Conservation (phyloP, 2,113 vertebrate species). For the Cyanoliseus patagonus region DNA sequence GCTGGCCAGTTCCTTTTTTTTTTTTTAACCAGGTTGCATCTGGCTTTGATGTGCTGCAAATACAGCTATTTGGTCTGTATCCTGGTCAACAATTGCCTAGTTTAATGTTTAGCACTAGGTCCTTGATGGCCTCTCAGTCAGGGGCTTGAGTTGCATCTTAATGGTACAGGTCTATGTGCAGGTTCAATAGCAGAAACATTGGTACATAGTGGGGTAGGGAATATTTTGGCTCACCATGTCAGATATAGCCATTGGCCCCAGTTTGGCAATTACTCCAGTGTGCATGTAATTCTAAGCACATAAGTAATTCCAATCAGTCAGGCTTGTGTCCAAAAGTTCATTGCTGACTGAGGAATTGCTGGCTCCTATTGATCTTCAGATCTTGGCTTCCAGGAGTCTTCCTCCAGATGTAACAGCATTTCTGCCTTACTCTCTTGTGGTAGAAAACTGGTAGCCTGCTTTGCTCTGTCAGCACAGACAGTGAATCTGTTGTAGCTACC, state of each 20-base stretch:
- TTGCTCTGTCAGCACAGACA: not conserved
- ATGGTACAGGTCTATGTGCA: not conserved
- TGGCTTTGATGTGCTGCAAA: not conserved
- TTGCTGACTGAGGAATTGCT: constrained; percentile 19
- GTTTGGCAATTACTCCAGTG: not conserved
- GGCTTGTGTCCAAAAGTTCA: not conserved
- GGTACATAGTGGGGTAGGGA: not conserved
- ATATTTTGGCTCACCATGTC: not conserved
- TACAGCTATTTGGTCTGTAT: not conserved
- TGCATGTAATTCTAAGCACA: constrained; percentile 7
- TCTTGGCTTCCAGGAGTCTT: constrained; percentile 7
- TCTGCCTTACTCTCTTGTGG: not conserved
- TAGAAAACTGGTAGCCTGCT: not conserved
- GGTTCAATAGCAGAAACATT: not conserved
- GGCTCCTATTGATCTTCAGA: not conserved
- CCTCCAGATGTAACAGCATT: not conserved
- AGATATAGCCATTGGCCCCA: not conserved
- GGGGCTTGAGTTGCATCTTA: not conserved
- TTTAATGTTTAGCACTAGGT: not conserved
- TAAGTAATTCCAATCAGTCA: constrained; percentile 21
- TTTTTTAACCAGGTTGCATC: not conserved
- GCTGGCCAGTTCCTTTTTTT: not conserved
- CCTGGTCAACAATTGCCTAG: not conserved
- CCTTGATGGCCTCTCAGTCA: not conserved
- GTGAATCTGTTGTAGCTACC: not conserved